phyloP scores from a whole-genome alignment of 2,113 vertebrate species.

The Epinephelus moara region DNA sequence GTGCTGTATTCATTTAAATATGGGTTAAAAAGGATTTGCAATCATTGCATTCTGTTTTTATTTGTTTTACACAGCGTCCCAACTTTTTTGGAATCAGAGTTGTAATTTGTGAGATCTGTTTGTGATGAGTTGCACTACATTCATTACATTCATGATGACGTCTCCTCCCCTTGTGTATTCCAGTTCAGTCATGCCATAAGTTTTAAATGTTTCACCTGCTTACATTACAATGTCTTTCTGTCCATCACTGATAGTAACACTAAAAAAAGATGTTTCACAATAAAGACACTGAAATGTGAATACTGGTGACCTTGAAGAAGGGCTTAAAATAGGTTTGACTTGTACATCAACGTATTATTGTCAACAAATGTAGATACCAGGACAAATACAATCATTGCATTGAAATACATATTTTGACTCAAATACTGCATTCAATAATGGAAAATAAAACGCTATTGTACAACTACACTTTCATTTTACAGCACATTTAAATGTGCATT shows the following conservation, averaged over 20 bases:
- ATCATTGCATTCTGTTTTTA: too few relatives aligned
- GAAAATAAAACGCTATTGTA: background rate
- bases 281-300: background rate
- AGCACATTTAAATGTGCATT: background rate
- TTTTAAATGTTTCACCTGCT: background rate
- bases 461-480: background rate
- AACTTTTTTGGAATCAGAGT: too few relatives aligned
- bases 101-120: background rate
- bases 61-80: too few relatives aligned
- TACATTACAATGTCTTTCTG: too few relatives aligned
- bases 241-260: too few relatives aligned
- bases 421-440: background rate
- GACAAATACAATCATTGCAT: background rate
- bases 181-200: background rate
- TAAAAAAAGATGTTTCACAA: too few relatives aligned
- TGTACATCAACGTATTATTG: background rate
- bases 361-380: background rate
- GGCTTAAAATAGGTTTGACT: background rate
- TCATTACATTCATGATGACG: background rate
- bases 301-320: background rate
- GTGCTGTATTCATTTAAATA: too few relatives aligned
- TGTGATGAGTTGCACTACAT: background rate
- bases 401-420: background rate
- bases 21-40: too few relatives aligned
- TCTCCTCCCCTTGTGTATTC: background rate